These are phyloP conservation scores for Coracopsis vasa DNA, from an alignment of 2,113 vertebrate species.

Conservation along the genomic window DNA sequence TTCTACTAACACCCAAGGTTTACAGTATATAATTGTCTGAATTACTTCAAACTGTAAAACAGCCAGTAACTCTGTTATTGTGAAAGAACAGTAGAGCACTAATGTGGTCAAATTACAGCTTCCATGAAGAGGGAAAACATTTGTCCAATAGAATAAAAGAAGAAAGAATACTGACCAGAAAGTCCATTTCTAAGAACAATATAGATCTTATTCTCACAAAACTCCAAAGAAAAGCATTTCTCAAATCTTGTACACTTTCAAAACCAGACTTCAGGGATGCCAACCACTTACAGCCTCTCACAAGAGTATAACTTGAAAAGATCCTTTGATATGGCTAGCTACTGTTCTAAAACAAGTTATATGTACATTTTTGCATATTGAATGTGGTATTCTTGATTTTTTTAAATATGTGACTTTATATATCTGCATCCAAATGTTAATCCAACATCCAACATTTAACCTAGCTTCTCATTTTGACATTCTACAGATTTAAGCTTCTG, in stretches of 20 bases:
- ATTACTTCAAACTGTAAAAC: background rate
- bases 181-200: background rate
- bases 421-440: background rate
- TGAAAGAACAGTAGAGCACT: background rate
- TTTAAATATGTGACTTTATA: background rate
- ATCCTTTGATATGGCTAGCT: background rate
- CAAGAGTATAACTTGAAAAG: background rate
- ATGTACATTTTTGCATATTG: background rate
- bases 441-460: background rate
- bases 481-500: background rate
- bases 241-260: background rate
- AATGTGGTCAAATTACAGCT: background rate
- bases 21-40: background rate
- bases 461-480: background rate
- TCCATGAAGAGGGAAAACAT: background rate
- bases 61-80: background rate
- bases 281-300: background rate
- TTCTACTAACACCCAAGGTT: background rate
- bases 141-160: background rate
- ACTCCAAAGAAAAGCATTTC: background rate
- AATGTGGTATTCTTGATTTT: background rate
- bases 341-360: background rate
- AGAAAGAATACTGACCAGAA: background rate
- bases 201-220: background rate
- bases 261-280: background rate